phyloP scores from a whole-genome alignment of 2,888 invertebrate genomes.

The Drosophila cognata region DNA sequence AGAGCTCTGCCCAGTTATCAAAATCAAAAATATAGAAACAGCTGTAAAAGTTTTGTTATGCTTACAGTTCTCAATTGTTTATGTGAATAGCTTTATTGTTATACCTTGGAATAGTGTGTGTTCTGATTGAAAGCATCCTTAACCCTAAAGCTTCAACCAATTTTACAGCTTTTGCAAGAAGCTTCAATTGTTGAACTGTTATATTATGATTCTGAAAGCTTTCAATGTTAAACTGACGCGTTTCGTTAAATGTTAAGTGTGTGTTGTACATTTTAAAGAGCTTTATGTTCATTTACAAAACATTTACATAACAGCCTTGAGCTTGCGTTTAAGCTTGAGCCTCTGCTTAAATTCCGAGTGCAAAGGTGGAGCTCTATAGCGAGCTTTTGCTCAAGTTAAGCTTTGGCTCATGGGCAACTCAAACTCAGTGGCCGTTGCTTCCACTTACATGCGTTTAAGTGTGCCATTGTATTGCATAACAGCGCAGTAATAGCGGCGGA shows the following conservation, averaged over 20 bases:
- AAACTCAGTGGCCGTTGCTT: conserved; percentile 35
- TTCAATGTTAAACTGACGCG: conserved; percentile 12
- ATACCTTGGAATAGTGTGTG: background rate
- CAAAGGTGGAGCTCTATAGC: conserved; percentile 6
- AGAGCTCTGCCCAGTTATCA: conserved; percentile 4
- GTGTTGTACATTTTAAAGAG: conserved; percentile 7
- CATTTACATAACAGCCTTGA: background rate
- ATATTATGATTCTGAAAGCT: conserved; percentile 17
- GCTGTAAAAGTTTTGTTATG: conserved; percentile 15
- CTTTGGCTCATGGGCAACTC: conserved; percentile 28
- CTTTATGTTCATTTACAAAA: conserved; percentile 4
- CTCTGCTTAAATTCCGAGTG: conserved; percentile 9
- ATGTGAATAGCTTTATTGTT: conserved; percentile 1
- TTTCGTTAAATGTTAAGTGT: conserved; percentile 29
- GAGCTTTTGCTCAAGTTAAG: conserved; percentile 29
- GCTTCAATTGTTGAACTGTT: conserved; percentile 11
- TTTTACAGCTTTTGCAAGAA: conserved; percentile 9
- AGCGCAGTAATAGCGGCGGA: conserved; percentile 74
- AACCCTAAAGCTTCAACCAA: conserved; percentile 23
- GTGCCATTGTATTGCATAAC: conserved; percentile 81
- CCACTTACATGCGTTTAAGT: conserved; percentile 61
- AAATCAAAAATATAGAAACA: background rate
- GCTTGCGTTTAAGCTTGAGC: conserved; percentile 15
- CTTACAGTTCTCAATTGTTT: conserved; percentile 11
- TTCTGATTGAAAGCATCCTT: conserved; percentile 21